These are phyloP conservation scores for Ctenopoma multispine DNA, from an alignment of 2,797 vertebrate species.

Conservation along the genomic window DNA sequence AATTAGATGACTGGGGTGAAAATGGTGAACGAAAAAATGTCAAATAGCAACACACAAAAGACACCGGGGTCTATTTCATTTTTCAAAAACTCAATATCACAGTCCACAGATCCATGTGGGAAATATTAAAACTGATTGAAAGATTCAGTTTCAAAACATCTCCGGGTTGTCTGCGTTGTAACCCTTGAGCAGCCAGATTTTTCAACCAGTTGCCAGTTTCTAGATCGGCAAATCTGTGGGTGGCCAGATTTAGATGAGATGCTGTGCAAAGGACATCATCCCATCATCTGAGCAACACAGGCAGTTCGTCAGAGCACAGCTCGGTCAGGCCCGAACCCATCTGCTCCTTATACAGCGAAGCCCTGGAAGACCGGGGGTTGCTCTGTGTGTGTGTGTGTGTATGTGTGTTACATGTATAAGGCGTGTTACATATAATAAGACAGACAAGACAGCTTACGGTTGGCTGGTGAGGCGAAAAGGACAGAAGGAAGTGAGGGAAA, in stretches of 20 bases:
- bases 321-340: slow-evolving; percentile 70
- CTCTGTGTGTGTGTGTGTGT: slow-evolving; percentile 20
- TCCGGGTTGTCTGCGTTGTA: slow-evolving; percentile 13
- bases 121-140: slow-evolving; percentile 22
- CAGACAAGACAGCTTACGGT: slow-evolving; percentile 35
- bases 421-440: slow-evolving; percentile 32
- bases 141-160: slow-evolving; percentile 16
- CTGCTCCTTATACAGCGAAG: slow-evolving; percentile 68
- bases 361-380: slow-evolving; percentile 56
- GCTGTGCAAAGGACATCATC: slow-evolving; percentile 63
- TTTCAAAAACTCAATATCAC: slow-evolving; percentile 12
- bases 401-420: slow-evolving; percentile 24
- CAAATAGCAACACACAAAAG: not conserved
- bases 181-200: slow-evolving; percentile 44
- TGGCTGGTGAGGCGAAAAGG: slow-evolving; percentile 46
- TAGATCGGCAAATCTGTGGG: slow-evolving; percentile 50
- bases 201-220: slow-evolving; percentile 51
- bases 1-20: no score
- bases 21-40: not conserved
- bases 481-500: slow-evolving; percentile 52
- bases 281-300: slow-evolving; percentile 63
- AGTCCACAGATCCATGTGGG: slow-evolving; percentile 11
- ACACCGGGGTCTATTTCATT: no score
- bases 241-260: slow-evolving; percentile 64
- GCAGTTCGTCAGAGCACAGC: slow-evolving; percentile 64